Percentiles rank a stretch among this genome's conserved stretches.
phyloP scores from a whole-genome alignment of 2,113 vertebrate species.

The Bubo bubo region DNA sequence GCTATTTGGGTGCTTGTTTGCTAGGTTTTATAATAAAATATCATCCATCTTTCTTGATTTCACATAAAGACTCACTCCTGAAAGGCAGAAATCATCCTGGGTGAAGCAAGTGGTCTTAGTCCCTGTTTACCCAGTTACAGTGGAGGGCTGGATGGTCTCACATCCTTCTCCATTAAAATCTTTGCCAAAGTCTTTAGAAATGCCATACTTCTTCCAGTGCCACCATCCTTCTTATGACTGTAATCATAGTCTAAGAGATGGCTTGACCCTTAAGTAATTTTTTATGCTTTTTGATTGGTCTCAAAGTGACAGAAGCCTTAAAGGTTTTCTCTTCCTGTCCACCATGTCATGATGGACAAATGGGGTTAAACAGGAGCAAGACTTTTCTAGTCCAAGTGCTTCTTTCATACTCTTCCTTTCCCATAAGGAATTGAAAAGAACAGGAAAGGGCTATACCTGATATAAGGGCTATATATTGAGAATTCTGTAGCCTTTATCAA shows the following conservation, averaged over 20 bases:
- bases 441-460: not conserved
- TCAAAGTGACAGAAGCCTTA: not conserved
- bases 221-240: not conserved
- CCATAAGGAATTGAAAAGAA: not conserved
- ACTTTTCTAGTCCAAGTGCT: not conserved
- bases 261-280: not conserved
- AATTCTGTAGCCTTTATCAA: constrained; percentile 33
- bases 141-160: not conserved
- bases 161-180: not conserved
- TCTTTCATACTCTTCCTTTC: not conserved
- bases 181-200: not conserved
- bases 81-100: not conserved
- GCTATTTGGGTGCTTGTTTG: not conserved
- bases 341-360: not conserved
- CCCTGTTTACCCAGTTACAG: not conserved
- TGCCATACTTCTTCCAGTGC: not conserved
- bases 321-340: not conserved
- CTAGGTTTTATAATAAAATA: not conserved
- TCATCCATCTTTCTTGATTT: not conserved
- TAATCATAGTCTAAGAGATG: not conserved
- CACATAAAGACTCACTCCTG: not conserved
- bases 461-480: not conserved
- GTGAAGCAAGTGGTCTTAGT: not conserved
- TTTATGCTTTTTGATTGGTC: not conserved
- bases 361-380: not conserved